Conservation (phyloP, 2,113 vertebrate species). For the Chascanopsetta lugubris region DNA sequence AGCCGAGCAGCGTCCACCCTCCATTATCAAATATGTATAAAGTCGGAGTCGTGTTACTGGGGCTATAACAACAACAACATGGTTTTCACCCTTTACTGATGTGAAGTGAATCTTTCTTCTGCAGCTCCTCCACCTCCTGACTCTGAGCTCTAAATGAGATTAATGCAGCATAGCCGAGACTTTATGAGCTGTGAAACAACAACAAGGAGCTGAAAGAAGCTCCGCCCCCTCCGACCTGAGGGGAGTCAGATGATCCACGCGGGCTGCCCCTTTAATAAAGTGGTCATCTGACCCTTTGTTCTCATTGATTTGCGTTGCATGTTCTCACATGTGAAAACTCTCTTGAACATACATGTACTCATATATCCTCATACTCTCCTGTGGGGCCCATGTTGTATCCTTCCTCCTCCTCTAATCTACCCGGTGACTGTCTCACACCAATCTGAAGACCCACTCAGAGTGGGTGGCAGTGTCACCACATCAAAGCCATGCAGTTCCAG, state of each 20-base stretch:
- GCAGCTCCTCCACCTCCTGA: not conserved
- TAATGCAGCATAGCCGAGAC: not conserved
- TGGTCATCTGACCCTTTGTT: not conserved
- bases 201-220: not conserved
- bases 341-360: too few species aligned
- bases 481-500: conserved; percentile 22
- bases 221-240: not conserved
- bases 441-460: conserved; percentile 23
- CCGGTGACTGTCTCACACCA: conserved; percentile 10
- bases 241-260: not conserved
- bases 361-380: too few species aligned
- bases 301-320: not conserved
- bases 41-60: too few species aligned
- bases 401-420: not conserved
- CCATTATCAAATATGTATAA: too few species aligned
- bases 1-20: too few species aligned
- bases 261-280: not conserved
- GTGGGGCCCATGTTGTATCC: not conserved
- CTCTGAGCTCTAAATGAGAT: not conserved
- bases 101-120: not conserved
- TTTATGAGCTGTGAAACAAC: not conserved
- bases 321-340: not conserved
- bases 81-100: not conserved
- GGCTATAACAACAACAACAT: not conserved
- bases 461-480: conserved; percentile 23